Evolutionary conservation across 2,113 vertebrate genomes (phyloP).

Genomic region (Microtus oregoni): DNA sequence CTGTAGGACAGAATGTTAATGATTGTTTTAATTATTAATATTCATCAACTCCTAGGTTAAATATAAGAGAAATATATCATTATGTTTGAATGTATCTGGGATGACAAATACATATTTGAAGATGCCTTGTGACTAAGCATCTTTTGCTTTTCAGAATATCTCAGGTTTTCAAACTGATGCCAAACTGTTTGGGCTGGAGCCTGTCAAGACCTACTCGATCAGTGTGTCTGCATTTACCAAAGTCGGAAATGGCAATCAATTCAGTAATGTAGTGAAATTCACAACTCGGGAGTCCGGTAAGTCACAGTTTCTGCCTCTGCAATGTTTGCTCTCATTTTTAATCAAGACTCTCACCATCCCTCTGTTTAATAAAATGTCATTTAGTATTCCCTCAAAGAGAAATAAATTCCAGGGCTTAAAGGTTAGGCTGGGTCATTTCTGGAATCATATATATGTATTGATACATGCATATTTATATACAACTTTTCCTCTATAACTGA

Average conservation of each 20-base stretch:
- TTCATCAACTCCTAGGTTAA: slow-evolving; percentile 37
- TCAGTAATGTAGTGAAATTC: slow-evolving; percentile 93
- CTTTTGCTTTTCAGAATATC: slow-evolving; percentile 90
- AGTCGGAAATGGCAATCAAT: slow-evolving; percentile 95
- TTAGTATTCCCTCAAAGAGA: background rate
- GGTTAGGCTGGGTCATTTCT: slow-evolving; percentile 16
- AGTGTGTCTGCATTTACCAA: slow-evolving; percentile 94
- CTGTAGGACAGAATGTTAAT: background rate
- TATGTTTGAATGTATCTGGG: background rate
- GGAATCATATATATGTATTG: slow-evolving; percentile 51
- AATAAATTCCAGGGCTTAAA: background rate
- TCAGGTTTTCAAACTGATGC: slow-evolving; percentile 90
- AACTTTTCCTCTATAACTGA: slow-evolving; percentile 29
- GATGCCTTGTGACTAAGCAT: background rate
- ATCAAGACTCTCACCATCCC: background rate
- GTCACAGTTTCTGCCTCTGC: slow-evolving; percentile 39
- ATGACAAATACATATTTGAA: background rate
- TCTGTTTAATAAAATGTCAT: slow-evolving; percentile 27
- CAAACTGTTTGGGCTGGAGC: slow-evolving; percentile 90
- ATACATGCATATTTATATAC: background rate
- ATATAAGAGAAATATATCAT: background rate
- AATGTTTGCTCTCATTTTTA: slow-evolving; percentile 68
- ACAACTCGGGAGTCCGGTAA: slow-evolving; percentile 96
- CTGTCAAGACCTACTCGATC: slow-evolving; percentile 93
- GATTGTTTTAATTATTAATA: background rate